A percentile compares a stretch with the other conserved stretches of the same genome.
Conservation (phyloP, 2,797 vertebrate species). For the Notolabrus celidotus region DNA sequence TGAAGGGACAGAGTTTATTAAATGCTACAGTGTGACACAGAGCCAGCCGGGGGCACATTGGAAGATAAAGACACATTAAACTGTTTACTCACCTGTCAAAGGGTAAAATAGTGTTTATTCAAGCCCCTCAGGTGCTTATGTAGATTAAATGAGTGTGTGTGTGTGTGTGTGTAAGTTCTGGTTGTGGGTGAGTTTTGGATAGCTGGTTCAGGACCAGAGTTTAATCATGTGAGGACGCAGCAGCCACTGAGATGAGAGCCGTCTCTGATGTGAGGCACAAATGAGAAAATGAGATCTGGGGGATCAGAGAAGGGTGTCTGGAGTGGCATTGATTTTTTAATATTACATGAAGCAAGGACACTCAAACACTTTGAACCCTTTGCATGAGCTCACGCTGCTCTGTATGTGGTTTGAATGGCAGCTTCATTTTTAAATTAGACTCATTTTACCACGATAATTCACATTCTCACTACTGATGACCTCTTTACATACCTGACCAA, state of each 20-base stretch:
- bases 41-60: constrained; percentile 4
- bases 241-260: neutral
- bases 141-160: constrained; percentile 16
- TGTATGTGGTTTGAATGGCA: neutral
- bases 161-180: constrained; percentile 1
- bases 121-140: neutral
- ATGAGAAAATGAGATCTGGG: neutral
- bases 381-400: constrained; percentile 1
- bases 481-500: too few species aligned
- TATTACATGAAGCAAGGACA: neutral
- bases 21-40: constrained; percentile 23
- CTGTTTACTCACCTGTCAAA: constrained; percentile 43
- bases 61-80: constrained; percentile 23
- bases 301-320: neutral
- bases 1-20: constrained; percentile 8
- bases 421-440: constrained; percentile 1
- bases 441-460: neutral
- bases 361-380: neutral
- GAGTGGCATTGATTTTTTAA: neutral
- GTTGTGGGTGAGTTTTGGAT: constrained; percentile 4
- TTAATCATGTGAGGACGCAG: neutral
- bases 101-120: constrained; percentile 18
- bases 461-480: neutral
- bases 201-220: constrained; percentile 16
- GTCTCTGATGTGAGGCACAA: neutral